phyloP scores from a whole-genome alignment of 1,140 invertebrate species.

The Zaprionus lachaisei region DNA sequence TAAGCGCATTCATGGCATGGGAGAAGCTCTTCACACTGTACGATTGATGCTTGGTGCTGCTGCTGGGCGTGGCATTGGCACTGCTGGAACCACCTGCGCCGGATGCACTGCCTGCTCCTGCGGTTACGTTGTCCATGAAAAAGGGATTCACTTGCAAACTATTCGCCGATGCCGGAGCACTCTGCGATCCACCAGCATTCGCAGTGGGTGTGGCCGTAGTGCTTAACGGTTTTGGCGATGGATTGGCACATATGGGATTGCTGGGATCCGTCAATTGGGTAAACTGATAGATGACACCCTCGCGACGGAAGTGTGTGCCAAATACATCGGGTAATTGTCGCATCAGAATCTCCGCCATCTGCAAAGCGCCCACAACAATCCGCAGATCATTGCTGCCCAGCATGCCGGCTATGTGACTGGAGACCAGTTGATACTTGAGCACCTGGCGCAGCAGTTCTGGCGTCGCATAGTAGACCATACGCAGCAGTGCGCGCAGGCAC shows the following conservation, averaged over 20 bases:
- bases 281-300: slow-evolving; percentile 97
- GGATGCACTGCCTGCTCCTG: not conserved
- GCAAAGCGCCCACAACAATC: slow-evolving; percentile 98
- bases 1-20: slow-evolving; percentile 82
- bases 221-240: slow-evolving; percentile 74
- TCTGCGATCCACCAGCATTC: slow-evolving; percentile 73
- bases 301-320: slow-evolving; percentile 96
- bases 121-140: slow-evolving; percentile 69
- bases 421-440: slow-evolving; percentile 96
- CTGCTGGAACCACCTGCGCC: slow-evolving; percentile 49
- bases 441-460: slow-evolving; percentile 94
- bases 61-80: slow-evolving; percentile 69
- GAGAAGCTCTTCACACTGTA: slow-evolving; percentile 82
- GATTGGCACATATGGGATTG: slow-evolving; percentile 84
- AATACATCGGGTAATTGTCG: slow-evolving; percentile 97
- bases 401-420: slow-evolving; percentile 99
- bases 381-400: slow-evolving; percentile 97
- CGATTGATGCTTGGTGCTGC: slow-evolving; percentile 72
- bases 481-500: slow-evolving; percentile 96
- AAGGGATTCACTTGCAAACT: slow-evolving; percentile 81
- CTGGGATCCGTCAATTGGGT: slow-evolving; percentile 89
- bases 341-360: slow-evolving; percentile 98
- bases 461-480: slow-evolving; percentile 97
- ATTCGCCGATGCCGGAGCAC: slow-evolving; percentile 77
- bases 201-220: slow-evolving; percentile 59